These are phyloP conservation scores for Entomyzon cyanotis DNA, from an alignment of 2,113 vertebrate genomes.

Conservation along the genomic window DNA sequence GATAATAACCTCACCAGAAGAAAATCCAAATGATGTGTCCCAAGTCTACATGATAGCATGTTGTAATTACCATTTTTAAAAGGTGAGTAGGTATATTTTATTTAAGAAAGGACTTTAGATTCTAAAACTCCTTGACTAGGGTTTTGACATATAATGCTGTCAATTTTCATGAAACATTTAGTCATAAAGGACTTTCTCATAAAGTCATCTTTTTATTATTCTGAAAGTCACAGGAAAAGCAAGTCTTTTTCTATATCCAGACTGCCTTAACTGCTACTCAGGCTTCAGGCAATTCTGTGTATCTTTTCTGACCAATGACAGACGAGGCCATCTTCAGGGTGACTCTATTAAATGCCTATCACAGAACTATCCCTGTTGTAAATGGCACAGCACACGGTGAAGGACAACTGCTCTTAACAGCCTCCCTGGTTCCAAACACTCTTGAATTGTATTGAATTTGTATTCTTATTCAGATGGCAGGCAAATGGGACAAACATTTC, in stretches of 20 bases:
- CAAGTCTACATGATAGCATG: neutral
- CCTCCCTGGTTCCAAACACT: neutral
- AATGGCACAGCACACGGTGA: neutral
- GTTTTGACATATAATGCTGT: slow-evolving; percentile 1
- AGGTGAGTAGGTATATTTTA: neutral
- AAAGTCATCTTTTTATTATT: neutral
- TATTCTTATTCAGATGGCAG: neutral
- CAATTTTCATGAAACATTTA: slow-evolving; percentile 39
- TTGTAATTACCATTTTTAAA: slow-evolving; percentile 1
- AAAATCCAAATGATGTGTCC: neutral
- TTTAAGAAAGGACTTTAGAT: neutral
- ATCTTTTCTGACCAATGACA: neutral
- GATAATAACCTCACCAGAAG: neutral
- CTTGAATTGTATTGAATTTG: neutral
- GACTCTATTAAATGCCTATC: neutral
- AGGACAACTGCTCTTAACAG: accelerated
- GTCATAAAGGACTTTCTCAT: neutral
- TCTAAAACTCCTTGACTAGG: neutral
- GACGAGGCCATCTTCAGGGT: neutral
- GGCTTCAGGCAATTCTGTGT: neutral
- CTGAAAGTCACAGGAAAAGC: neutral
- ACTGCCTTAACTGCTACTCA: neutral
- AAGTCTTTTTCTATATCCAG: neutral
- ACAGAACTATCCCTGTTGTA: neutral
- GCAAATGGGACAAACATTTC: neutral